Evolutionary conservation across 2,113 vertebrate genomes (phyloP), one percentile per base, ranked within the genome.

Genomic region (Halcyon malimbica): DNA sequence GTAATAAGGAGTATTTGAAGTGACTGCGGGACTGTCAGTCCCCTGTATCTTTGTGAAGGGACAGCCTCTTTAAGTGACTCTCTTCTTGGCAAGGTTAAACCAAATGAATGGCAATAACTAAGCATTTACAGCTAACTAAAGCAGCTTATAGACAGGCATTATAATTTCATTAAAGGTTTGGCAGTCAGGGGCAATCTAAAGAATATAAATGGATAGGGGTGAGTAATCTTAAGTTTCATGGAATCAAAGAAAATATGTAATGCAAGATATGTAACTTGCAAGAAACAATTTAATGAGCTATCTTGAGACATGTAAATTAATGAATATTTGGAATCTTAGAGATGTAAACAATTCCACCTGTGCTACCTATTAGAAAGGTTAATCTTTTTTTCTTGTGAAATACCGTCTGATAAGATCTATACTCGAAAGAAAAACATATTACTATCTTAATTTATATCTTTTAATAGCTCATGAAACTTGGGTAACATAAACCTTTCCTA

Each of bases 161-260:
- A 93, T 83, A 88, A 80, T 95, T 96, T 87, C 63, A 85, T 96
- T 90, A 91, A 93, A 85, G 54, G 28, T 83, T 79, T 95, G 93
- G 84, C 70, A 87, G 20, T 78, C 1, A 1, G 84, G 68, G 76
- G 37, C 80, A 84, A 75, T 29, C 63, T 80, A 13, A 83, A 88
- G 81, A 42, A 29, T 80, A 41, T 16, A 76, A 80, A 93, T 6
- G 19, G 70, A n/a, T 10, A 33, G 75, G 89, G 48, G 74, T 83
- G 78, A 94, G 44, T 80, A 83, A 83, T 67, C 78, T 88, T 57
- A 89, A 41, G 13, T 93, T 83, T 56, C 21, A 24, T 50, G 75
- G 76, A 95, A 96, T 76, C 84, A 94, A 91, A 93, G 81, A 89
- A 96, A 87, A 83, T 74, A 76, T 41, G 84, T 83, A 73, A 89